These are phyloP conservation scores for Phyllotreta cruciferae DNA, from an alignment of 2,888 invertebrate genomes.

Conservation along the genomic window DNA sequence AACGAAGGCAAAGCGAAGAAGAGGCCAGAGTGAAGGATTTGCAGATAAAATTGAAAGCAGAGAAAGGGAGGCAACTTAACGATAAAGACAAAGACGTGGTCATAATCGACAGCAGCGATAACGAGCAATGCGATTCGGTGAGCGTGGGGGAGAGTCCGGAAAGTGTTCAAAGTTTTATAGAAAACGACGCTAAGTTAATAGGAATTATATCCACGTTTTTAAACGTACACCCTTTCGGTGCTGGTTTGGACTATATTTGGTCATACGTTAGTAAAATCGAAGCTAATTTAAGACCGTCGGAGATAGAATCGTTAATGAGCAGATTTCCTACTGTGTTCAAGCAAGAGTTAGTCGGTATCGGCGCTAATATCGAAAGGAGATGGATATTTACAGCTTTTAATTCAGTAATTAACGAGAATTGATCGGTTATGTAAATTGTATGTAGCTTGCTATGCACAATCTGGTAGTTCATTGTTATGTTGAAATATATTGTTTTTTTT, in stretches of 20 bases:
- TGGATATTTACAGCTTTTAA: conserved; percentile 85
- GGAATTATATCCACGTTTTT: conserved; percentile 89
- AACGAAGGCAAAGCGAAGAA: conserved; percentile 64
- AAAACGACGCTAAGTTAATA: conserved; percentile 77
- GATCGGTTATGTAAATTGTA: neutral
- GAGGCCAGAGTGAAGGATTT: conserved; percentile 64
- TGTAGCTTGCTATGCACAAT: neutral
- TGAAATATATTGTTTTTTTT: conserved; percentile 16
- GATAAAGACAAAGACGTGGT: conserved; percentile 62
- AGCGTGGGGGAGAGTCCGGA: conserved; percentile 53
- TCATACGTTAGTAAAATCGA: conserved; percentile 88
- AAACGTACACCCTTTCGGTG: conserved; percentile 92
- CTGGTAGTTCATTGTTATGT: conserved; percentile 11
- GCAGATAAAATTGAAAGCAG: conserved; percentile 52
- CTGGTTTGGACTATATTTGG: conserved; percentile 88
- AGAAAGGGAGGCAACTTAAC: conserved; percentile 34
- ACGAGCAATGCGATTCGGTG: conserved; percentile 51
- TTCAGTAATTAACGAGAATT: conserved; percentile 28
- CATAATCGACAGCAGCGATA: conserved; percentile 61
- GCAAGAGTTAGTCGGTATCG: conserved; percentile 80
- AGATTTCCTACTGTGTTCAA: conserved; percentile 83
- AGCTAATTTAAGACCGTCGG: conserved; percentile 72
- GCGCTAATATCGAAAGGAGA: conserved; percentile 83
- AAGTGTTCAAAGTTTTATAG: conserved; percentile 54
- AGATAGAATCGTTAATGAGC: conserved; percentile 79